Percentiles rank a stretch among this genome's conserved stretches.
Evolutionary conservation across 1,140 invertebrate genomes (phyloP).

Genomic region (Drosophila sp.): DNA sequence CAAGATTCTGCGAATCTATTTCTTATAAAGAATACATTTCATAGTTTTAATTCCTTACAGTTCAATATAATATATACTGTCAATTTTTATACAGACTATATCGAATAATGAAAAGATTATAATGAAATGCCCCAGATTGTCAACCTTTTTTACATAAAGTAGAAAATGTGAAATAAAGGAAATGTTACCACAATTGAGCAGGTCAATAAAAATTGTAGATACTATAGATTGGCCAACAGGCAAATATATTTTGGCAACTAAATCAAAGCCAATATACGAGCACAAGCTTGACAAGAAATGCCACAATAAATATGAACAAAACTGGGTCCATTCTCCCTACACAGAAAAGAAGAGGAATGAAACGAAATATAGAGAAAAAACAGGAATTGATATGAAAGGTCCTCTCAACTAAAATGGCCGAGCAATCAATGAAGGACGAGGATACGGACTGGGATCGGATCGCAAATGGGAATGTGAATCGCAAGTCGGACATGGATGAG

Average conservation of each 20-base stretch:
- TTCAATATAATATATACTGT: neutral
- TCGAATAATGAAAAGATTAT: neutral
- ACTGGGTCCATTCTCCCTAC: constrained; percentile 23
- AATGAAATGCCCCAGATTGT: neutral
- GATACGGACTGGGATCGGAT: neutral
- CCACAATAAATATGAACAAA: constrained; percentile 44
- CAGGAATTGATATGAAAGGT: constrained; percentile 38
- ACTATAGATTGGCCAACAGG: constrained; percentile 18
- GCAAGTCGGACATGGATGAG: constrained; percentile 58
- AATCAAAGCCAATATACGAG: constrained; percentile 36
- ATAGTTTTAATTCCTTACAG: no score
- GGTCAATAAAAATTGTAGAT: constrained; percentile 27
- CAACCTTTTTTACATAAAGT: neutral
- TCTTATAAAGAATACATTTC: no score
- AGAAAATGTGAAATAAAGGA: neutral
- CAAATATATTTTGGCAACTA: constrained; percentile 49
- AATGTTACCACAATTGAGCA: constrained; percentile 2
- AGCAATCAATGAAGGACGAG: constrained; percentile 48
- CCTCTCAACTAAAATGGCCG: constrained; percentile 34
- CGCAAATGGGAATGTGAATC: constrained; percentile 29
- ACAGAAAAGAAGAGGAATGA: neutral
- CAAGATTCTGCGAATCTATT: no score
- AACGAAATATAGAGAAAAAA: neutral
- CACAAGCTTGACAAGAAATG: constrained; percentile 7
- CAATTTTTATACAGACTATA: no score